phyloP scores from a whole-genome alignment of 2,888 invertebrate genomes.

The Synergus gifuensis region DNA sequence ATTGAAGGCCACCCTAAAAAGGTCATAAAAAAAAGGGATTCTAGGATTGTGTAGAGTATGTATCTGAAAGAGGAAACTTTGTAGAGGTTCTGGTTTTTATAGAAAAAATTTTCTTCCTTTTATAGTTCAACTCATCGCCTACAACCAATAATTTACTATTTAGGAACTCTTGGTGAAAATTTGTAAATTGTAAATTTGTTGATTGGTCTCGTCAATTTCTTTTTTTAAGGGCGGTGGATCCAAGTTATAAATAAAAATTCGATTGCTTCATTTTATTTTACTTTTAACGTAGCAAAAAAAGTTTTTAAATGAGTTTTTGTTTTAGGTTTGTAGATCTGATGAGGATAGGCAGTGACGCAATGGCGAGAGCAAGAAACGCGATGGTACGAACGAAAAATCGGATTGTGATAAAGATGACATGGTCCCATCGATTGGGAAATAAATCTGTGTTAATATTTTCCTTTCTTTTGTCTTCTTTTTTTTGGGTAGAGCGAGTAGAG shows the following conservation, averaged over 20 bases:
- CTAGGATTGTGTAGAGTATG: background rate
- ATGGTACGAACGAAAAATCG: constrained; percentile 37
- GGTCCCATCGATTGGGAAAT: constrained; percentile 33
- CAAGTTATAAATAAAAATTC: too few species aligned
- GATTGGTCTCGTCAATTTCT: background rate
- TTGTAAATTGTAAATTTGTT: background rate
- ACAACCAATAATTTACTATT: background rate
- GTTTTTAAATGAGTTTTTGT: background rate
- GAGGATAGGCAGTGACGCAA: constrained; percentile 39
- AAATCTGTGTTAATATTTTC: constrained; percentile 42
- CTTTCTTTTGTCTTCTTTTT: constrained; percentile 51
- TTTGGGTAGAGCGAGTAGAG: constrained; percentile 77
- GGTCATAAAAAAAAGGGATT: background rate
- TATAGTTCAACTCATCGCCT: background rate
- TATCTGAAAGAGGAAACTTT: background rate
- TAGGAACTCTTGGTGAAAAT: background rate
- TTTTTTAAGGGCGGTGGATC: background rate
- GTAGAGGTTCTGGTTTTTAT: background rate
- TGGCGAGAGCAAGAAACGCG: constrained; percentile 41
- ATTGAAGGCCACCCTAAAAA: too few species aligned
- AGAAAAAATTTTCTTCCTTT: background rate
- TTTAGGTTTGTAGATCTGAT: background rate
- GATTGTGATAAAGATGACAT: constrained; percentile 15
- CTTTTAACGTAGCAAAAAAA: too few species aligned
- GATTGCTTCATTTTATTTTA: too few species aligned